Evolutionary conservation across 2,113 vertebrate genomes (phyloP).

Genomic region (Oncorhynchus kisutch): DNA sequence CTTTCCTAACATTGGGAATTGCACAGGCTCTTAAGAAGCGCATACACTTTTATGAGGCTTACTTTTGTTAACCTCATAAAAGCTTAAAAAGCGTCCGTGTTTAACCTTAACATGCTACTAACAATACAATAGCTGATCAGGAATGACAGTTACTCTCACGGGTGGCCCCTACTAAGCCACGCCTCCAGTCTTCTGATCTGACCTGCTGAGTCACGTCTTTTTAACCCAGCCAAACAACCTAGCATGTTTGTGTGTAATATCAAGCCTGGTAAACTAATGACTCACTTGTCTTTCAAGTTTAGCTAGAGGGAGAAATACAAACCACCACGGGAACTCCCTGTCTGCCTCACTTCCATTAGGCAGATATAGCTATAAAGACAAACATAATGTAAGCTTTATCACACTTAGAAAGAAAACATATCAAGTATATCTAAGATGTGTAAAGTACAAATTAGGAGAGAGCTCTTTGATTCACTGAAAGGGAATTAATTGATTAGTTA

Average conservation of each 20-base stretch:
- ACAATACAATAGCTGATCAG: too few species aligned
- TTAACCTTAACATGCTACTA: too few species aligned
- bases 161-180: too few species aligned
- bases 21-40: too few species aligned
- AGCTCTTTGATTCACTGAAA: too few species aligned
- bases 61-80: constrained; percentile 57
- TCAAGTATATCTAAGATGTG: neutral
- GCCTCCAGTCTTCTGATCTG: too few species aligned
- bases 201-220: too few species aligned
- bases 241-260: constrained; percentile 18
- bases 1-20: too few species aligned
- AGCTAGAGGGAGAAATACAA: constrained; percentile 46
- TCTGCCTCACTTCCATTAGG: constrained; percentile 52
- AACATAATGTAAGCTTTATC: constrained; percentile 38
- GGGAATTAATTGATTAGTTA: too few species aligned
- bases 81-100: too few species aligned
- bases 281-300: constrained; percentile 51
- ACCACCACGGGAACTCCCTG: constrained; percentile 47
- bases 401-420: constrained; percentile 43
- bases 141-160: too few species aligned
- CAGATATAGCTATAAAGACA: constrained; percentile 60
- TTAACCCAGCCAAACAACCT: neutral
- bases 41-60: neutral
- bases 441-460: too few species aligned
- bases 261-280: constrained; percentile 61